A percentile compares a stretch with the other conserved stretches of the same genome.
phyloP scores from a whole-genome alignment of 2,113 vertebrate species.

The Charina bottae region DNA sequence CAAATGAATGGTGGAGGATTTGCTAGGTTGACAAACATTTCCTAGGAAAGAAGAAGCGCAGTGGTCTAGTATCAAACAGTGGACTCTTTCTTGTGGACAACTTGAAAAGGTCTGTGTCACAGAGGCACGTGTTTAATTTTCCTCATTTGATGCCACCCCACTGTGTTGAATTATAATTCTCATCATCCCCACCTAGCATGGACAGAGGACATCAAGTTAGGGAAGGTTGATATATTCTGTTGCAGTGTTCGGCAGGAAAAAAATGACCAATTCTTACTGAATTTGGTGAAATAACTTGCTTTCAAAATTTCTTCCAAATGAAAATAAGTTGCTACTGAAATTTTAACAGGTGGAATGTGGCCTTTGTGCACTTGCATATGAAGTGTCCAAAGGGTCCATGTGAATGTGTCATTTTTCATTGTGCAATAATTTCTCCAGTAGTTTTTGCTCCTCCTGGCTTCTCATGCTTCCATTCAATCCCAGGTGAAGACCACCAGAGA shows the following conservation, averaged over 20 bases:
- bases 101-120: not conserved
- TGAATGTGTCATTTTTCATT: too few relatives aligned
- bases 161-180: not conserved
- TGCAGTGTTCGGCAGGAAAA: too few relatives aligned
- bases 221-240: too few relatives aligned
- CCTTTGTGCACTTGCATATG: not conserved
- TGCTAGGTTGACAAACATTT: constrained; percentile 7
- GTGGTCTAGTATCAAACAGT: constrained; percentile 20
- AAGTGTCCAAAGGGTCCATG: not conserved
- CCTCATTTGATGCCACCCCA: not conserved
- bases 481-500: not conserved
- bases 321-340: not conserved
- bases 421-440: too few relatives aligned
- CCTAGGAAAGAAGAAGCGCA: constrained; percentile 9
- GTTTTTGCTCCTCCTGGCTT: too few relatives aligned
- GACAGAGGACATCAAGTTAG: not conserved
- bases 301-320: not conserved
- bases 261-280: too few relatives aligned
- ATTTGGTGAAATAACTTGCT: too few relatives aligned
- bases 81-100: constrained; percentile 16
- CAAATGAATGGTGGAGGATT: not conserved
- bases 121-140: not conserved
- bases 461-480: too few relatives aligned
- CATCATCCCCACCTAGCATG: not conserved
- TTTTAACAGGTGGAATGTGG: not conserved